Evolutionary conservation across 2,888 invertebrate species (phyloP).

Genomic region (Gonocerus acuteangulatus): DNA sequence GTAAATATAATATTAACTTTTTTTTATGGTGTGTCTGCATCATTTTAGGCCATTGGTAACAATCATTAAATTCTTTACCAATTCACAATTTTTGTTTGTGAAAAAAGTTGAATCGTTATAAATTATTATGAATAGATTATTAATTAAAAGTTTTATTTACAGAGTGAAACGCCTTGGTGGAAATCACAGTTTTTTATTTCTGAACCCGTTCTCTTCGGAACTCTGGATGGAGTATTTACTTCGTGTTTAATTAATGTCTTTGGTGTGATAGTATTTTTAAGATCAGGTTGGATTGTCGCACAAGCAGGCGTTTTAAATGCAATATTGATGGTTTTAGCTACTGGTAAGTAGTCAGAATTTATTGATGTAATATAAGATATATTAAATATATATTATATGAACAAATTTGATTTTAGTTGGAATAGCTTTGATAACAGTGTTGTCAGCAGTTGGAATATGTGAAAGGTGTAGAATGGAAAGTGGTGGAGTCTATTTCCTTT

Average conservation of each 20-base stretch:
- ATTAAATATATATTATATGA: too few relatives aligned
- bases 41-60: too few relatives aligned
- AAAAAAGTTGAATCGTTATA: too few relatives aligned
- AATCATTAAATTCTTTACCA: too few relatives aligned
- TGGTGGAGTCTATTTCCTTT: constrained; percentile 93
- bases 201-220: constrained; percentile 90
- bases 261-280: constrained; percentile 91
- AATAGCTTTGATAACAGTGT: constrained; percentile 82
- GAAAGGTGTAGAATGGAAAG: constrained; percentile 90
- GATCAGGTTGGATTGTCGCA: constrained; percentile 96
- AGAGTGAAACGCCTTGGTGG: constrained; percentile 88
- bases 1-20: too few relatives aligned
- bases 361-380: not conserved
- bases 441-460: constrained; percentile 94
- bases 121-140: too few relatives aligned
- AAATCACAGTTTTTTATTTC: constrained; percentile 93
- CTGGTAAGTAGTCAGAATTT: constrained; percentile 53
- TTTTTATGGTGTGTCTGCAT: too few relatives aligned
- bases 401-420: constrained; percentile 59
- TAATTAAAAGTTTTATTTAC: constrained; percentile 41
- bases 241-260: constrained; percentile 96
- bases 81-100: too few relatives aligned
- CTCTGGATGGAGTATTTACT: constrained; percentile 97
- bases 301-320: constrained; percentile 78
- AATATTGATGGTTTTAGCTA: constrained; percentile 69